These are phyloP conservation scores for Percopsis omiscomaycus DNA, from an alignment of 2,797 vertebrate genomes.

Conservation along the genomic window DNA sequence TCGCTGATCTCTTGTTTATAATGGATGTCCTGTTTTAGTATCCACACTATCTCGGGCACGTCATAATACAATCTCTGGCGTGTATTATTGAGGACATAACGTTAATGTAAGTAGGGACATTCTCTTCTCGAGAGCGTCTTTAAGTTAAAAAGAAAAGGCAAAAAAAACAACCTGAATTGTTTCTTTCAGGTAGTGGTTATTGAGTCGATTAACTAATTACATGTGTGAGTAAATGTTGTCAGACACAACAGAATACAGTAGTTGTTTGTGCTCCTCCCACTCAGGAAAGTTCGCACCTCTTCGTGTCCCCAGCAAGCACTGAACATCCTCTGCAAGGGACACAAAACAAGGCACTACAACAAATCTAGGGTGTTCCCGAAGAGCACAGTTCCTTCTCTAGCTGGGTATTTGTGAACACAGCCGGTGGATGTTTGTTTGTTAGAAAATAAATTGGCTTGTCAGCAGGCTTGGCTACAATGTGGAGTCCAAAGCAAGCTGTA, in stretches of 20 bases:
- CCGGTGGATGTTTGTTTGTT: conserved; percentile 61
- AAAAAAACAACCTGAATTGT: not conserved
- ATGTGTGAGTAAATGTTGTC: conserved; percentile 19
- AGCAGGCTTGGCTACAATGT: conserved; percentile 54
- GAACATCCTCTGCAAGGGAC: conserved; percentile 2
- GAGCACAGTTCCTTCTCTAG: conserved; percentile 24
- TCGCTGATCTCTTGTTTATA: conserved; percentile 43
- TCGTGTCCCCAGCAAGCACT: conserved; percentile 19
- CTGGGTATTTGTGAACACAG: conserved; percentile 41
- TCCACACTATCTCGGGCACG: conserved; percentile 60
- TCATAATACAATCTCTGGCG: conserved; percentile 64
- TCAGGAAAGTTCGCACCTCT: conserved; percentile 18
- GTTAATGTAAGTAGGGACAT: conserved; percentile 34
- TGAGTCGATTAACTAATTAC: not conserved
- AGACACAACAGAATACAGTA: conserved; percentile 38
- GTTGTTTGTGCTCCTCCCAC: conserved; percentile 26
- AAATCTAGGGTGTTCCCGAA: conserved; percentile 21
- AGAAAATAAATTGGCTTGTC: conserved; percentile 65
- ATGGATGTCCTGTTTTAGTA: conserved; percentile 48
- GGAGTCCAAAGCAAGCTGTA: conserved; percentile 11
- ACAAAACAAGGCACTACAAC: conserved; percentile 10
- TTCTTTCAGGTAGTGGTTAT: not conserved
- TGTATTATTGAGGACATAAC: conserved; percentile 46
- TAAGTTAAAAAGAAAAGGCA: not conserved
- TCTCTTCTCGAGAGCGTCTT: not conserved